Conservation (phyloP, 2,797 vertebrate genomes). For the Furcifer pardalis region DNA sequence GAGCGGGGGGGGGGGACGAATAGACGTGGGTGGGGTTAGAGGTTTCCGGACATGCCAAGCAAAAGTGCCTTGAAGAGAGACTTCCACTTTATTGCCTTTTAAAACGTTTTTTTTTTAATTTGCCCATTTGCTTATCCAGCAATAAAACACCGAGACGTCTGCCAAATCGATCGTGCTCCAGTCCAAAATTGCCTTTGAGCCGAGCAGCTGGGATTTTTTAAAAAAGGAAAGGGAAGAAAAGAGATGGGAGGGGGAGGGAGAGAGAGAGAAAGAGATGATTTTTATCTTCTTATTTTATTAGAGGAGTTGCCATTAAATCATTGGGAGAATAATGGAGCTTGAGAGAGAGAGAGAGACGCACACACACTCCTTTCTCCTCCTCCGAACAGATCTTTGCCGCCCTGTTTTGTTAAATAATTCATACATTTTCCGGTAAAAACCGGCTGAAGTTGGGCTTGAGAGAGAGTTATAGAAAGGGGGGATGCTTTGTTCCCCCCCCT, state of each 20-base stretch:
- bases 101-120: constrained; percentile 12
- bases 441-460: constrained; percentile 10
- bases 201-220: constrained; percentile 33
- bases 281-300: constrained; percentile 67
- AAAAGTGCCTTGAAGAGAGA: neutral
- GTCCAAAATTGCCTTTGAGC: constrained; percentile 18
- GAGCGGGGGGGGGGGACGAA: too few relatives aligned
- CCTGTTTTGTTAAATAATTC: constrained; percentile 72
- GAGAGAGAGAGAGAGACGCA: too few relatives aligned
- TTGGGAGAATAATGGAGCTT: constrained; percentile 66
- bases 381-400: too few relatives aligned
- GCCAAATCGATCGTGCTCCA: constrained; percentile 37
- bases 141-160: constrained; percentile 52
- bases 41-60: neutral
- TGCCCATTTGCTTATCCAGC: constrained; percentile 27
- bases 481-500: neutral
- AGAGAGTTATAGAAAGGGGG: neutral
- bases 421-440: constrained; percentile 73
- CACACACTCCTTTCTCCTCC: too few relatives aligned
- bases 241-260: neutral
- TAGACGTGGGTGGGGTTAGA: neutral
- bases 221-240: neutral
- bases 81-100: constrained; percentile 1
- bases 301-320: constrained; percentile 75
- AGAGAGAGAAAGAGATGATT: constrained; percentile 25